A percentile compares a stretch with the other conserved stretches of the same genome.
Conservation (phyloP, 2,888 invertebrate species). For the Lysandra coridon region DNA sequence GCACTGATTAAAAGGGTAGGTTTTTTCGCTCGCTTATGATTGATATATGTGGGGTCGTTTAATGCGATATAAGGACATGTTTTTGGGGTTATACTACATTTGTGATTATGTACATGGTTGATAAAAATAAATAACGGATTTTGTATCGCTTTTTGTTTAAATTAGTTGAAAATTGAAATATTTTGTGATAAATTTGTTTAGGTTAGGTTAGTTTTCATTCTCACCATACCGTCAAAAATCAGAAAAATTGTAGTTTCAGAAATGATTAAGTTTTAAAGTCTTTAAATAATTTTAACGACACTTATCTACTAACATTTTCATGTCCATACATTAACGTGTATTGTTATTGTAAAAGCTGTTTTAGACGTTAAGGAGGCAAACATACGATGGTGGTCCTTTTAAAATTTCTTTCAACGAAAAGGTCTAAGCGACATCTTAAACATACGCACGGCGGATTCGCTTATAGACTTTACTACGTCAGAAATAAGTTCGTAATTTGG, state of each 20-base stretch:
- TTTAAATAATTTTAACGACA: conserved; percentile 43
- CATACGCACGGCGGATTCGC: conserved; percentile 31
- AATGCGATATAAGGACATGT: conserved; percentile 39
- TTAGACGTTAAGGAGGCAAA: conserved; percentile 58
- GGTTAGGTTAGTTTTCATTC: too few species aligned
- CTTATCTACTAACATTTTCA: conserved; percentile 42
- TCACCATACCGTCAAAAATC: too few species aligned
- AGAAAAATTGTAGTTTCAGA: too few species aligned
- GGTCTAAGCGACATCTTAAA: conserved; percentile 33
- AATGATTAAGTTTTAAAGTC: background rate
- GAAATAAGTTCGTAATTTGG: background rate
- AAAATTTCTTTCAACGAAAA: conserved; percentile 46
- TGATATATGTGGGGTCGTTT: conserved; percentile 35
- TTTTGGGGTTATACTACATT: background rate
- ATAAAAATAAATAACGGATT: background rate
- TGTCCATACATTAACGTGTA: conserved; percentile 55
- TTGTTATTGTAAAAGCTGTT: conserved; percentile 60
- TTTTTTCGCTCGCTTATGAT: conserved; percentile 44
- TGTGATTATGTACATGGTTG: background rate
- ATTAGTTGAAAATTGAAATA: background rate
- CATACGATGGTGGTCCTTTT: conserved; percentile 68
- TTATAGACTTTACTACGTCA: conserved; percentile 19
- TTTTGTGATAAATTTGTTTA: too few species aligned
- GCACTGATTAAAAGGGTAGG: conserved; percentile 74
- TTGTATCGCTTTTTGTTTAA: background rate